These are phyloP conservation scores for Ceratina calcarata DNA, from an alignment of 1,140 invertebrate species.

Conservation along the genomic window DNA sequence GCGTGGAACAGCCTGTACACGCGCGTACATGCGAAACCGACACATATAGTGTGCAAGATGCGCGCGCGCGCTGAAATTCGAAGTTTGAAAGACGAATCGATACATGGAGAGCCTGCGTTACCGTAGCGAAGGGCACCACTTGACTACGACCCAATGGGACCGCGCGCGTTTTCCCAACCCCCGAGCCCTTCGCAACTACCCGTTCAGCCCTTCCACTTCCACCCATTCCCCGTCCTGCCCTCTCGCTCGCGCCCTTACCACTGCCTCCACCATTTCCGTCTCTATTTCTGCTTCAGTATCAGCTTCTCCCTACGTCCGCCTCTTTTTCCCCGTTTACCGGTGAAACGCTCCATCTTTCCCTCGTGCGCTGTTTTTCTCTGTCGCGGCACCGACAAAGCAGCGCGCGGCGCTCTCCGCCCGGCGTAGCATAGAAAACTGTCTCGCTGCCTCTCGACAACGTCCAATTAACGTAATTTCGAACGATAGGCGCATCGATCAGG, in stretches of 20 bases:
- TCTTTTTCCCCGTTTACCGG: neutral
- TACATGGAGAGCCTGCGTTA: constrained; percentile 65
- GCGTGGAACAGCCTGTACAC: neutral
- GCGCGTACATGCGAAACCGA: neutral
- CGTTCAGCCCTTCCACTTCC: constrained; percentile 33
- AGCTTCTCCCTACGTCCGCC: neutral
- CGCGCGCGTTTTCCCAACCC: constrained; percentile 36
- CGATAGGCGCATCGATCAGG: constrained; percentile 60
- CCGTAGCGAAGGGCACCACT: constrained; percentile 61
- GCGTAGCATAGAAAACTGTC: constrained; percentile 66
- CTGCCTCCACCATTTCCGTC: constrained; percentile 2
- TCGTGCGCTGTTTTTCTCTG: constrained; percentile 25
- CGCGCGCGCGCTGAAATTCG: constrained; percentile 58
- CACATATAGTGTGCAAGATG: neutral
- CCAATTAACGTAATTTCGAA: constrained; percentile 69
- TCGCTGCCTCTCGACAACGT: constrained; percentile 64
- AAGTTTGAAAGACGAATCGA: constrained; percentile 71
- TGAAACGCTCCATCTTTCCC: neutral
- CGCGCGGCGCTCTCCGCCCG: constrained; percentile 38
- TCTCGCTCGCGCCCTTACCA: neutral
- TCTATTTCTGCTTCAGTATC: neutral
- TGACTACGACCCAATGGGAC: constrained; percentile 63
- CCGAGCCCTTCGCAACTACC: constrained; percentile 24
- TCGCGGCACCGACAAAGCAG: constrained; percentile 52
- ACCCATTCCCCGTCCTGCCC: neutral